Conservation (phyloP, 2,888 invertebrate species). For the Tenthredo mesomela region DNA sequence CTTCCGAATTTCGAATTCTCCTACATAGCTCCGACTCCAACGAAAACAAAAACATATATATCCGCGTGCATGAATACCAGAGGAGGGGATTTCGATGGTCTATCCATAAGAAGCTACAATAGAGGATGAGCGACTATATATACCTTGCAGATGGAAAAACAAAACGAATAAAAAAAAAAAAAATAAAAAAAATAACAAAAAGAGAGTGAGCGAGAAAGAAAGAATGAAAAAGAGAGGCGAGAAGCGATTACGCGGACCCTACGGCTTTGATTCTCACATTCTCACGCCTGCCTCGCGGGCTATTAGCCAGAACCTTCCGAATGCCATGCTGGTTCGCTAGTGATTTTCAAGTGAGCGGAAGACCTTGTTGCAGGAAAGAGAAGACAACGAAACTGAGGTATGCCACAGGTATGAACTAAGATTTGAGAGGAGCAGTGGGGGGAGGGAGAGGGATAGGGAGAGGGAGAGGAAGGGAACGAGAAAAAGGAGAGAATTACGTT, state of each 20-base stretch:
- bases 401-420: constrained; percentile 26
- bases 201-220: neutral
- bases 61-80: neutral
- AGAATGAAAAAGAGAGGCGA: constrained; percentile 44
- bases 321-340: constrained; percentile 4
- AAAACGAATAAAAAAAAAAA: neutral
- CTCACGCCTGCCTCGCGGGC: constrained; percentile 29
- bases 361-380: constrained; percentile 50
- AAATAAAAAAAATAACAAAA: neutral
- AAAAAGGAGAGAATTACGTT: constrained; percentile 41
- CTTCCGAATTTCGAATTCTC: too few species aligned
- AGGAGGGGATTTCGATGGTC: neutral
- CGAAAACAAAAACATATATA: neutral
- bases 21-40: neutral
- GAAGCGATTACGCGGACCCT: constrained; percentile 39
- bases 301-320: constrained; percentile 32
- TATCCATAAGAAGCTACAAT: neutral
- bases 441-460: constrained; percentile 45
- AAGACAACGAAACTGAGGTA: constrained; percentile 35
- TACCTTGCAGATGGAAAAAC: neutral
- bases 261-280: constrained; percentile 24
- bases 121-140: neutral
- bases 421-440: neutral
- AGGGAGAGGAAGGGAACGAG: constrained; percentile 51
- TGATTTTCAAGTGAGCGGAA: constrained; percentile 44